Conservation (phyloP, 2,113 vertebrate genomes). For the Casuarius casuarius region DNA sequence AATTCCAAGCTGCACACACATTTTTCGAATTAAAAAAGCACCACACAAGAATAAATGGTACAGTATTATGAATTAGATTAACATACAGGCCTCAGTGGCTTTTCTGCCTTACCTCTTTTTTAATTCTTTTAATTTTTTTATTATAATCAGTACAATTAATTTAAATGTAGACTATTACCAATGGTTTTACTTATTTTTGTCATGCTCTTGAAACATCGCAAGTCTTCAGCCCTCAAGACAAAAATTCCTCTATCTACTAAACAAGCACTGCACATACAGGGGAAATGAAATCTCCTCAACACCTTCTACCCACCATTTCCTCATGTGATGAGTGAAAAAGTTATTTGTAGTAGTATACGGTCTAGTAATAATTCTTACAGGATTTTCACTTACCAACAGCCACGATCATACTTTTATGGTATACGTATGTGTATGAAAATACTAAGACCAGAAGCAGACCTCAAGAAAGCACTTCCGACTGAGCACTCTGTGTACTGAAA, state of each 20-base stretch:
- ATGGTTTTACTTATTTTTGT: constrained; percentile 39
- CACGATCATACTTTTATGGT: neutral
- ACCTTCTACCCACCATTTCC: neutral
- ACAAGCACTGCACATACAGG: neutral
- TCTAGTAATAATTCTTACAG: neutral
- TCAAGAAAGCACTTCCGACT: neutral
- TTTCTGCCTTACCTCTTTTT: neutral
- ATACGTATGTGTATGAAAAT: neutral
- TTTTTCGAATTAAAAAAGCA: constrained; percentile 20
- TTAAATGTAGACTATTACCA: neutral
- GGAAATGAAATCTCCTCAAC: neutral
- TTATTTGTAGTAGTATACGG: neutral
- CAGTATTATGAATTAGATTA: neutral
- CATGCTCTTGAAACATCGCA: neutral
- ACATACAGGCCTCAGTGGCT: neutral
- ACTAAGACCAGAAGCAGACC: neutral
- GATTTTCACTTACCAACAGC: neutral
- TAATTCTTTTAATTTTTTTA: neutral
- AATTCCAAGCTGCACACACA: constrained; percentile 36
- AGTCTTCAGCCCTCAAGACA: neutral
- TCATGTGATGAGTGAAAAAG: neutral
- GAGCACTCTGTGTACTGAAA: neutral
- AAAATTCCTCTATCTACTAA: neutral
- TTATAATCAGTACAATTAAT: neutral
- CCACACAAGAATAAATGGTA: constrained; percentile 26